Evolutionary conservation across 2,113 vertebrate genomes (phyloP), one percentile per base, ranked within the genome.

Genomic region (Phrynocephalus versicolor): DNA sequence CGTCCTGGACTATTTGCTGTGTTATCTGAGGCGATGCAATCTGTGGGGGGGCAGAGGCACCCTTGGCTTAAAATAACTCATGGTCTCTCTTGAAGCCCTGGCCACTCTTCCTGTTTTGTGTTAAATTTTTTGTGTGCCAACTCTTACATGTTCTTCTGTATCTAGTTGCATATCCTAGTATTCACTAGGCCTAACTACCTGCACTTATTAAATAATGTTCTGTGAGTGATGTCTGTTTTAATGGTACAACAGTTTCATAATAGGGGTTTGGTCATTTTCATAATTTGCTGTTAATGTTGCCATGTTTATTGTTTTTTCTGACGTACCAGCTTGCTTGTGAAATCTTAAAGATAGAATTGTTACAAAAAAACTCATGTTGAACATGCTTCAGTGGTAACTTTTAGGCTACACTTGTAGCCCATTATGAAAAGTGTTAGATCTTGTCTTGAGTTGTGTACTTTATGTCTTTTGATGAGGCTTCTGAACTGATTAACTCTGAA

Each of bases 111-210:
- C 35, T 89, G 15, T 16, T 79, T 71, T 27, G 0, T 27, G 72
- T 19, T 16, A 1, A 51, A 6, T 51, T 51, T 51, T 51, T 5
- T 51, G 45, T 74, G 30, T 0, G 0, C 6, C 0, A 23, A 6
- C 0, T 70, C 1, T 10, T n/a, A 7, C 79, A 37, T 55, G 82
- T 85, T 81, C 62, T 73, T 25, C 37, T 58, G 9, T 65, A 76
- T 13, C 13, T 39, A 55, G 23, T 70, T 18, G 19, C 45, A 51
- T 51, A 51, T 51, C 45, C 45, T 51, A 51, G 45, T 79, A 62
- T 23, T 79, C 30, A 67, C 64, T 19, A 25, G 1, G 9, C 19
- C 19, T 82, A 0, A 0, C 35, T 0, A 0, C 19, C 88, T 82
- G 84, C 91, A 76, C 18, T 0, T 76, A 0, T 89, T 27, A 16